phyloP scores from a whole-genome alignment of 1,140 invertebrate species.

The Drosophila murphyi region DNA sequence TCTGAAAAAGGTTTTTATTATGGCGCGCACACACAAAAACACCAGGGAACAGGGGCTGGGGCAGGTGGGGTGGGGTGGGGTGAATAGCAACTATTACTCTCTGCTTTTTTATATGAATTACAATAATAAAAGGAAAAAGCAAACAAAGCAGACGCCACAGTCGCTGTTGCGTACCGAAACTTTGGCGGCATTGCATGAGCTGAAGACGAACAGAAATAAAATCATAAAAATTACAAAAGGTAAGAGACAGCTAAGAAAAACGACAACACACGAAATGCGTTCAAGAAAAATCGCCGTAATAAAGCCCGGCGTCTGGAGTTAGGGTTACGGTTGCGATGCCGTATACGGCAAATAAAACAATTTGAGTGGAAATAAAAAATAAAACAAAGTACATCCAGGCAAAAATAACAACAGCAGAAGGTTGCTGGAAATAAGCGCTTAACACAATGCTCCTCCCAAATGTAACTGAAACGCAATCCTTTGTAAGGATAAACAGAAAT shows the following conservation, averaged over 20 bases:
- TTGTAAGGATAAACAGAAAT: constrained; percentile 55
- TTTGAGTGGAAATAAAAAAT: constrained; percentile 82
- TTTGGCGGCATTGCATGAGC: constrained; percentile 30
- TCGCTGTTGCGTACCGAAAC: constrained; percentile 56
- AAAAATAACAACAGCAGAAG: constrained; percentile 15
- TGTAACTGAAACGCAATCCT: constrained; percentile 74
- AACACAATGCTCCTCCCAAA: constrained; percentile 64
- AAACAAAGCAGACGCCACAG: constrained; percentile 36
- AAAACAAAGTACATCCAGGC: constrained; percentile 57
- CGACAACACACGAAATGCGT: constrained; percentile 75
- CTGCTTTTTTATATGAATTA: constrained; percentile 70
- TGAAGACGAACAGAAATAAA: constrained; percentile 56
- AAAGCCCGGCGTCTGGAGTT: constrained; percentile 66
- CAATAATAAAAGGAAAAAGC: constrained; percentile 72
- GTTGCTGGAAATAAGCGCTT: constrained; percentile 52
- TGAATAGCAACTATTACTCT: constrained; percentile 41
- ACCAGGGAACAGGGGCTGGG: constrained; percentile 21
- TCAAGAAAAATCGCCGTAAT: constrained; percentile 81
- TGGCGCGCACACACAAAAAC: constrained; percentile 39
- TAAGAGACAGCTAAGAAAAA: constrained; percentile 49
- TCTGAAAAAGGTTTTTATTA: constrained; percentile 78
- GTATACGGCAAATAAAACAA: constrained; percentile 75
- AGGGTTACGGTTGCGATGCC: constrained; percentile 5
- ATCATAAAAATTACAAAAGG: constrained; percentile 83
- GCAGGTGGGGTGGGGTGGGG: background rate